Percentiles rank a stretch among this genome's conserved stretches.
phyloP scores from a whole-genome alignment of 2,888 invertebrate genomes.

The Spisula solida region DNA sequence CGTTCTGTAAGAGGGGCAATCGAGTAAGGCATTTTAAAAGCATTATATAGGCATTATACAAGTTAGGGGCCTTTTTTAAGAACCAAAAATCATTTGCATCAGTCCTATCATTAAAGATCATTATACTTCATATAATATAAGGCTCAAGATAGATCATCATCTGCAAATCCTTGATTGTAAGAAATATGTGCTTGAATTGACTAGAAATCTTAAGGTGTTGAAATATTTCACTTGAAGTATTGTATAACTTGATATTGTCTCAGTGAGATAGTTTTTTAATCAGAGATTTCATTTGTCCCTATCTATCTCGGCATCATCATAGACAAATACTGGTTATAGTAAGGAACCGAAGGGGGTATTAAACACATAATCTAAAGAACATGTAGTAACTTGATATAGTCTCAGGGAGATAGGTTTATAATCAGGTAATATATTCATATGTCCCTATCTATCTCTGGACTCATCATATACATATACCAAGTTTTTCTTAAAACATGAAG shows the following conservation, averaged over 20 bases:
- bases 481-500: no score
- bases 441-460: constrained; percentile 56
- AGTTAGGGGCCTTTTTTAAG: no score
- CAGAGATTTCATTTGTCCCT: constrained; percentile 53
- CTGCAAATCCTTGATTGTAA: neutral
- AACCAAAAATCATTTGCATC: neutral
- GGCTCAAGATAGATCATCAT: constrained; percentile 53
- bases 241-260: neutral
- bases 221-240: no score
- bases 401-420: constrained; percentile 49
- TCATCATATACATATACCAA: constrained; percentile 30
- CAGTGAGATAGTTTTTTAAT: constrained; percentile 51
- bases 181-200: neutral
- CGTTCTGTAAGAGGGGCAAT: no score
- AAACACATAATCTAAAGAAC: no score
- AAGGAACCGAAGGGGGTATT: no score
- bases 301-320: constrained; percentile 53
- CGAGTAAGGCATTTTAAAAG: no score
- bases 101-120: constrained; percentile 57
- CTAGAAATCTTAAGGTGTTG: no score
- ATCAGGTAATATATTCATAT: constrained; percentile 37
- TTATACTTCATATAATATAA: constrained; percentile 36
- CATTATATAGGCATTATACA: no score
- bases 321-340: neutral
- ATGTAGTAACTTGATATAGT: no score